Base-by-base conservation (phyloP, 2,797 vertebrate species). In the Spinibarbus caldwelli region DNA sequence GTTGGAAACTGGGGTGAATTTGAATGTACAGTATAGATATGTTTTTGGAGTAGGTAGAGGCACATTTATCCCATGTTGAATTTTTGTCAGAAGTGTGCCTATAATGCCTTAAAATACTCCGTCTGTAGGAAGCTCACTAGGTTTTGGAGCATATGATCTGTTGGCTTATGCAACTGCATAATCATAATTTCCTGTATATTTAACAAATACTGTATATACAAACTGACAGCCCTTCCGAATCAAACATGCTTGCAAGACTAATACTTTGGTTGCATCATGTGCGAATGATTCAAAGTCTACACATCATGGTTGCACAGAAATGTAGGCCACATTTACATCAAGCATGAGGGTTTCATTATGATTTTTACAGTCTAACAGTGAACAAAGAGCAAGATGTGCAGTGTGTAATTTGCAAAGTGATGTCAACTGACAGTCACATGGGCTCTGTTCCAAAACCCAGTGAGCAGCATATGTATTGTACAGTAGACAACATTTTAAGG, bases 241-340 rank as follows among this genome's bases (percentile, higher is more conserved):
- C 57, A 59, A 62, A 31, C 23, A 49, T 83, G 41, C 29, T 47
- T 83, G 21, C 80, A 82, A 73, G 38, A 73, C 3, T 11, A 73
- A 62, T 49, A 49, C 29, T 73, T 71, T 62, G 26, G 12, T 45
- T 73, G 11, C 67, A 72, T 72, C 67, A 31, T 72, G 29, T 47
- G 21, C 21, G 36, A 62, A 62, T 15, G 6, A 73, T 62, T 73
- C 26, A 26, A 41, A n/a, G 38, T 72, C 68, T 72, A 34, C 15
- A 57, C 57, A 57, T 23, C 67, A 72, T 82, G 68, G 26, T 43
- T 59, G 19, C 21, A 8, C 70, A 64, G 5, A 64, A n/a, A 82
- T 75, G 38, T 45, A n/a, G n/a, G 70, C 54, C 81, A 82, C 21
- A 75, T 73, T 82, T 17, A 82, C 29, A 82, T 72, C 49, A 29